phyloP scores from a whole-genome alignment of 2,113 vertebrate species.

The Dipodomys ordii region DNA sequence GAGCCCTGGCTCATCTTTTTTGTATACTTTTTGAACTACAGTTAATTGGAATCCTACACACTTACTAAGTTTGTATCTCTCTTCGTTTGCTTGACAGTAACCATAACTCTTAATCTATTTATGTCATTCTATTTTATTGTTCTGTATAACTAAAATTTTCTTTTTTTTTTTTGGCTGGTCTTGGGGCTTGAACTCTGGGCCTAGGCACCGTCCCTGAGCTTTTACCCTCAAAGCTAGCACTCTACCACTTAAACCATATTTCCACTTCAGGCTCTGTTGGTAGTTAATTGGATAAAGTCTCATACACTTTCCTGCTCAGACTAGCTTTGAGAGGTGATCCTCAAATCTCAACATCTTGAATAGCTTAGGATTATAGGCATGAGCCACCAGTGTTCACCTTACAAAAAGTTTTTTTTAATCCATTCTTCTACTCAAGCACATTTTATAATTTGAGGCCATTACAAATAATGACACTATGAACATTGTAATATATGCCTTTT shows the following conservation, averaged over 20 bases:
- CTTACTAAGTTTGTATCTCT: neutral
- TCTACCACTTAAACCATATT: too few species aligned
- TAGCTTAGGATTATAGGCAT: too few species aligned
- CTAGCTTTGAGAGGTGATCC: too few species aligned
- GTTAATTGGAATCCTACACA: neutral
- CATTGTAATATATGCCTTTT: neutral
- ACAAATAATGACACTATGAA: constrained; percentile 10
- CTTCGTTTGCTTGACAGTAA: neutral
- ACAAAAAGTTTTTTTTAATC: neutral
- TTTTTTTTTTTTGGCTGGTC: too few species aligned
- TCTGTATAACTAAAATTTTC: neutral
- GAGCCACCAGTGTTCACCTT: too few species aligned
- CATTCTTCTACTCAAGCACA: neutral
- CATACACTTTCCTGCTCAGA: too few species aligned
- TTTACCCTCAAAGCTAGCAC: too few species aligned
- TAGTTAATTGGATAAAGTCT: too few species aligned
- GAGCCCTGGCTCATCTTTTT: neutral
- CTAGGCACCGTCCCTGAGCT: too few species aligned
- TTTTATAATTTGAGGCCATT: neutral
- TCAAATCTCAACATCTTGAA: too few species aligned
- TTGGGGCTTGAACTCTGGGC: too few species aligned
- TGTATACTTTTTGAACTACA: neutral
- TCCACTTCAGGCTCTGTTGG: too few species aligned
- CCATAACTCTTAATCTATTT: constrained; percentile 2
- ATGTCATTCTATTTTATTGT: neutral